These are phyloP conservation scores for Bombus superbus DNA, from an alignment of 1,140 invertebrate species.

Conservation along the genomic window DNA sequence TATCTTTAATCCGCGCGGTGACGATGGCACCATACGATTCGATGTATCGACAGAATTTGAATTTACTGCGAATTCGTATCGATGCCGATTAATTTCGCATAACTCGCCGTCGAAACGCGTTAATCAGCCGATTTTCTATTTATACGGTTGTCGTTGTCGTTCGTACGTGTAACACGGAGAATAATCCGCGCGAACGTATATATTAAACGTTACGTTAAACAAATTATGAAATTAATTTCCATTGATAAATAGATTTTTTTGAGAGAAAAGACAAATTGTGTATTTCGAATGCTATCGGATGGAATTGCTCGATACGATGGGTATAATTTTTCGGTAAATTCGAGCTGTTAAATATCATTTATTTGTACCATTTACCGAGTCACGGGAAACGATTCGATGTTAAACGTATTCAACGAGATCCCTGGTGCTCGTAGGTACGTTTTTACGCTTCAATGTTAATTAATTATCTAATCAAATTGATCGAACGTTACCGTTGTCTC, in stretches of 20 bases:
- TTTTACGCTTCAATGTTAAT: no score
- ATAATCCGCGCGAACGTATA: no score
- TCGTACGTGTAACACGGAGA: neutral
- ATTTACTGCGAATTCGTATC: neutral
- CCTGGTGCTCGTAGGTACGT: no score
- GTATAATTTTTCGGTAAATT: no score
- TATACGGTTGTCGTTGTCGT: neutral
- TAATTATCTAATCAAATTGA: neutral
- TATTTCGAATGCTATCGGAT: neutral
- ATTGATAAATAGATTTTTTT: neutral
- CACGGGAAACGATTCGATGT: no score
- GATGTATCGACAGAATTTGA: neutral
- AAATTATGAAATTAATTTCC: neutral
- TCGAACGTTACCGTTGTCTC: neutral
- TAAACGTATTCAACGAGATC: no score
- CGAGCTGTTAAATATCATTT: no score
- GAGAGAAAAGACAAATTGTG: neutral
- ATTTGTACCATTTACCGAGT: no score
- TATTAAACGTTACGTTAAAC: no score
- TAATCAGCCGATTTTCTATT: neutral
- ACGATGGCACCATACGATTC: no score
- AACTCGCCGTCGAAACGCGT: neutral
- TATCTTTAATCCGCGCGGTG: neutral
- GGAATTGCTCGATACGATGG: neutral
- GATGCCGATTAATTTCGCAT: constrained; percentile 1